Conservation (phyloP, 2,888 invertebrate species). For the Platycheirus albimanus region DNA sequence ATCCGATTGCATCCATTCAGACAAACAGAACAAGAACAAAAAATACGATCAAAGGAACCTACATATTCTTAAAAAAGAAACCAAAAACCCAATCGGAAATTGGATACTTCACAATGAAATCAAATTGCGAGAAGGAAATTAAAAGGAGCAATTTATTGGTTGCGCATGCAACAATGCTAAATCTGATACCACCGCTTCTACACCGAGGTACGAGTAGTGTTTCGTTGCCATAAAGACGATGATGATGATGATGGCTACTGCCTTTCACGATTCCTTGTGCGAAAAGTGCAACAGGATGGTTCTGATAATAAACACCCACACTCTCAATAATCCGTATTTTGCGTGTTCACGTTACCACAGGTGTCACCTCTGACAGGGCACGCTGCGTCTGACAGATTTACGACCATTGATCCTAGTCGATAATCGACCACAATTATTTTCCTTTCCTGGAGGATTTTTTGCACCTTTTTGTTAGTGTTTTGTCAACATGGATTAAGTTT, state of each 20-base stretch:
- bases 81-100: conserved; percentile 42
- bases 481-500: conserved; percentile 53
- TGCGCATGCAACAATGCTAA: conserved; percentile 38
- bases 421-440: conserved; percentile 65
- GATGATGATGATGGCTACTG: too few relatives aligned
- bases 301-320: conserved; percentile 30
- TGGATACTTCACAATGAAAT: conserved; percentile 26
- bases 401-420: conserved; percentile 53
- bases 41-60: conserved; percentile 5
- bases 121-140: conserved; percentile 32
- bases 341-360: conserved; percentile 15
- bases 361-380: conserved; percentile 33
- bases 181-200: conserved; percentile 36
- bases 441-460: conserved; percentile 25
- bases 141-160: conserved; percentile 25
- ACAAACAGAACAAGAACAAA: neutral
- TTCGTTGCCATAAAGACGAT: neutral
- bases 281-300: conserved; percentile 7
- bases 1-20: conserved; percentile 56
- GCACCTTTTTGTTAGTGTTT: conserved; percentile 41
- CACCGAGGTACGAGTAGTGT: conserved; percentile 14
- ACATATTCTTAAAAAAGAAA: neutral
- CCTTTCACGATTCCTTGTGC: conserved; percentile 13
- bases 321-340: neutral
- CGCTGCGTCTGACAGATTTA: conserved; percentile 56